Evolutionary conservation across 2,888 invertebrate species (phyloP).

Genomic region (Stramonita haemastoma): DNA sequence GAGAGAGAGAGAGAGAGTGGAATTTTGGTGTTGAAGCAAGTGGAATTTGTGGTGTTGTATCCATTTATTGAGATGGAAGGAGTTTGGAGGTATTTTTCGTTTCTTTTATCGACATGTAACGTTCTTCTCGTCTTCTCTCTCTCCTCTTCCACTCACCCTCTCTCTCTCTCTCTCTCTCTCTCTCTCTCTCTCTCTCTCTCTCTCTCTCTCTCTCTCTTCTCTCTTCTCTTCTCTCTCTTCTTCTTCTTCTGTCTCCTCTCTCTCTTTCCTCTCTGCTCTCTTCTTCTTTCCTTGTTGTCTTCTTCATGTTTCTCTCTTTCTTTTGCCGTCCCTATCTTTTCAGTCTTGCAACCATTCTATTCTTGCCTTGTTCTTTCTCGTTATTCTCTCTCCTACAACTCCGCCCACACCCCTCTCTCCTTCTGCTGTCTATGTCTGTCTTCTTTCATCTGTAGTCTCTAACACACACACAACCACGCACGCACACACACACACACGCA

Average conservation of each 20-base stretch:
- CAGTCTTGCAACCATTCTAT: background rate
- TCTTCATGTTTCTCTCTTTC: background rate
- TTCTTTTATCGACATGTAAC: background rate
- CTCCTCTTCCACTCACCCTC: background rate
- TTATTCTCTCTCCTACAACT: too few species aligned
- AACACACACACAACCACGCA: background rate
- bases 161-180: background rate
- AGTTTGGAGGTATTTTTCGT: background rate
- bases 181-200: background rate
- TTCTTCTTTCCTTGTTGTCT: background rate
- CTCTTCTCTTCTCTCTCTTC: background rate
- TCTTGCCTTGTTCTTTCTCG: too few species aligned
- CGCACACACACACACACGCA: conserved; percentile 10
- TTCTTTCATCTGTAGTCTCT: too few species aligned
- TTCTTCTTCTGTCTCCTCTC: background rate
- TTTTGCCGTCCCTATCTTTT: background rate
- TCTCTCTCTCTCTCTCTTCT: background rate
- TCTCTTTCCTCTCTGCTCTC: background rate
- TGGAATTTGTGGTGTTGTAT: too few species aligned
- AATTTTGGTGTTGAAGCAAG: too few species aligned
- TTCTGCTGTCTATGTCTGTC: too few species aligned
- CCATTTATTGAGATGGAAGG: background rate
- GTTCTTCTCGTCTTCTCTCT: background rate
- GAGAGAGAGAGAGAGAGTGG: too few species aligned
- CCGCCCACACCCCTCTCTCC: too few species aligned